Percentiles rank a stretch among this genome's conserved stretches.
Evolutionary conservation across 2,888 invertebrate species (phyloP).

Genomic region (Trypoxylon attenuatum): DNA sequence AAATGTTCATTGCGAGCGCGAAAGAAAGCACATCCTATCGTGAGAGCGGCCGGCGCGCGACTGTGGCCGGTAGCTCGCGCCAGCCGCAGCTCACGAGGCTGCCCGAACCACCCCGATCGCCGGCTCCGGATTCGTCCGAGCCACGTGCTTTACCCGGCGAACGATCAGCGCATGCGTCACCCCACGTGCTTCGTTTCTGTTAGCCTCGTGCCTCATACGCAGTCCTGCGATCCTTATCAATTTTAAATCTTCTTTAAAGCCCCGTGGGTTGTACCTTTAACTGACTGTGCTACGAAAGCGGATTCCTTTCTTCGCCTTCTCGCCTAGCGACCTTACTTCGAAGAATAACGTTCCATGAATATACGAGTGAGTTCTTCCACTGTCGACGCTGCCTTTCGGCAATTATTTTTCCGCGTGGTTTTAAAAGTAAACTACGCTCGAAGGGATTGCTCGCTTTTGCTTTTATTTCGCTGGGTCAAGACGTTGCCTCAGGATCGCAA

Average conservation of each 20-base stretch:
- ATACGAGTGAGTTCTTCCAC: no score
- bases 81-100: conserved; percentile 26
- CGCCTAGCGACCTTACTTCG: not conserved
- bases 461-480: no score
- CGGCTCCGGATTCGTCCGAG: conserved; percentile 37
- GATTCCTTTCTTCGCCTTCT: not conserved
- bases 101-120: conserved; percentile 4
- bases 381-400: no score
- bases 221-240: not conserved
- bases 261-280: not conserved
- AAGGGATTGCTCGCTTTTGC: no score
- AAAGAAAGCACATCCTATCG: conserved; percentile 62
- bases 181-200: conserved; percentile 55
- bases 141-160: conserved; percentile 58
- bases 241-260: not conserved
- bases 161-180: conserved; percentile 43
- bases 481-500: no score
- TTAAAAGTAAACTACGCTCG: no score
- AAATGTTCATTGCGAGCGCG: conserved; percentile 42
- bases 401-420: no score
- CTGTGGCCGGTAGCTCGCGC: conserved; percentile 61
- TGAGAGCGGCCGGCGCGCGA: conserved; percentile 74
- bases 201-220: not conserved
- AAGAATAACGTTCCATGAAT: no score
- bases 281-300: not conserved